A percentile compares a stretch with the other conserved stretches of the same genome.
These are phyloP conservation scores for Vicugna pacos DNA, from an alignment of 2,113 vertebrate genomes.

Conservation along the genomic window DNA sequence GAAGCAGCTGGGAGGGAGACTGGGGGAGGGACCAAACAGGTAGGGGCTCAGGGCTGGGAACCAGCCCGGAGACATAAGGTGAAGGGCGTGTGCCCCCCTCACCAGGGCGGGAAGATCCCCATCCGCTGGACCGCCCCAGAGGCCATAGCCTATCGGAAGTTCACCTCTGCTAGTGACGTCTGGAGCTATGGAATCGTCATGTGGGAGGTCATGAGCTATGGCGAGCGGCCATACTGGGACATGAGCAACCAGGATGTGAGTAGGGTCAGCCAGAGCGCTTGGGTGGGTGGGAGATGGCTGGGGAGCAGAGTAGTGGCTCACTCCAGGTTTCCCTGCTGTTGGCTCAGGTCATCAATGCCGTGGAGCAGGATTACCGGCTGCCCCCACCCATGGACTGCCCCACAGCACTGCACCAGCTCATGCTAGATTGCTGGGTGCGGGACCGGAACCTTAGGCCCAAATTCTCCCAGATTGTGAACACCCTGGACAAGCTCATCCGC, in stretches of 20 bases:
- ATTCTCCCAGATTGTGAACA: constrained; percentile 98
- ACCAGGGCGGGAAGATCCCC: constrained; percentile 96
- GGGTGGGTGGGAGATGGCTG: not conserved
- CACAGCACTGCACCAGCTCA: constrained; percentile 97
- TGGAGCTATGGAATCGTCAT: constrained; percentile 99
- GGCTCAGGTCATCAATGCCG: constrained; percentile 96
- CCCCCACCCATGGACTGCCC: constrained; percentile 99
- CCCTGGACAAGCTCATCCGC: constrained; percentile 98
- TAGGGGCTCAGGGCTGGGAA: not conserved
- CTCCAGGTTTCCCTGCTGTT: not conserved
- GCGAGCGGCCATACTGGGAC: constrained; percentile 99
- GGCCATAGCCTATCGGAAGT: constrained; percentile 98
- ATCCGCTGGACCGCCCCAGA: constrained; percentile 99
- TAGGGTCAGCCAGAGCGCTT: not conserved
- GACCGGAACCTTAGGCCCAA: constrained; percentile 98
- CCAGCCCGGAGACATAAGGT: constrained; percentile 51
- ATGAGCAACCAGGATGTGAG: constrained; percentile 99
- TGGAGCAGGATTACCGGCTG: constrained; percentile 98
- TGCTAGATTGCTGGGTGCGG: constrained; percentile 99
- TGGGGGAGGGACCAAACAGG: not conserved
- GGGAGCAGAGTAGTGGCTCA: not conserved
- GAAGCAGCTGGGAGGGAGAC: not conserved
- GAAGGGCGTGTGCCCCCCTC: constrained; percentile 68
- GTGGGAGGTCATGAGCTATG: constrained; percentile 99
- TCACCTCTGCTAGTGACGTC: constrained; percentile 98